Evolutionary conservation across 2,797 vertebrate genomes (phyloP).

Genomic region (Aulostomus chinensis): DNA sequence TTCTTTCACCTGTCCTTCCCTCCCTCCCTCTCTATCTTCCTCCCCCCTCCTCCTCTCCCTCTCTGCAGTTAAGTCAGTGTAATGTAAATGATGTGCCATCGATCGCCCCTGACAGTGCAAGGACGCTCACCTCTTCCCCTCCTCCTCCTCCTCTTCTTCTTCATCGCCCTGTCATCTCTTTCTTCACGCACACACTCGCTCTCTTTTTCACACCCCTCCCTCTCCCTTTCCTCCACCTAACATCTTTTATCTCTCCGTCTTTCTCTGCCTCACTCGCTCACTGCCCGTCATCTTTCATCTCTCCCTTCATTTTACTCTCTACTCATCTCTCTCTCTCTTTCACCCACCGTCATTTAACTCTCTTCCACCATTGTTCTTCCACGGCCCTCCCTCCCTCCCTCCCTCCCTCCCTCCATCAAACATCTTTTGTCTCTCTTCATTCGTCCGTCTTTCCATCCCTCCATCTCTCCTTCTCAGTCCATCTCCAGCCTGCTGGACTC

Average conservation of each 20-base stretch:
- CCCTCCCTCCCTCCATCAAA: conserved; percentile 34
- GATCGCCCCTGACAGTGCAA: conserved; percentile 79
- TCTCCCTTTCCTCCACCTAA: conserved; percentile 33
- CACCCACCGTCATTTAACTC: conserved; percentile 60
- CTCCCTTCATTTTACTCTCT: conserved; percentile 56
- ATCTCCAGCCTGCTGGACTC: no score
- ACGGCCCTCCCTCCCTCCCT: conserved; percentile 47
- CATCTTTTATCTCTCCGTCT: conserved; percentile 57
- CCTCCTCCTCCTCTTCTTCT: conserved; percentile 42
- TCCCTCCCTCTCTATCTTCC: conserved; percentile 16
- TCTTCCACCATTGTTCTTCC: conserved; percentile 63
- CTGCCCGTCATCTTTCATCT: conserved; percentile 70
- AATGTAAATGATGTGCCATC: conserved; percentile 81
- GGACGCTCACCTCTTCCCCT: conserved; percentile 73
- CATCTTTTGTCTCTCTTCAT: conserved; percentile 52
- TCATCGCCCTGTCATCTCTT: conserved; percentile 64
- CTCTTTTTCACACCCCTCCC: conserved; percentile 47
- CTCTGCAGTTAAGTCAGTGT: conserved; percentile 73
- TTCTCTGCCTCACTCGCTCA: conserved; percentile 33
- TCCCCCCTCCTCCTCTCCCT: conserved; percentile 24
- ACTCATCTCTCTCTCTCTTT: conserved; percentile 19
- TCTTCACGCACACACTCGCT: conserved; percentile 12
- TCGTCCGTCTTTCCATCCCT: background rate
- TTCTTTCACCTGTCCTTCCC: conserved; percentile 33
- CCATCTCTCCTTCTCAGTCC: conserved; percentile 9